Evolutionary conservation across 2,888 invertebrate genomes (phyloP), one percentile per base, ranked within the genome.

Genomic region (Polymixis lichenea): DNA sequence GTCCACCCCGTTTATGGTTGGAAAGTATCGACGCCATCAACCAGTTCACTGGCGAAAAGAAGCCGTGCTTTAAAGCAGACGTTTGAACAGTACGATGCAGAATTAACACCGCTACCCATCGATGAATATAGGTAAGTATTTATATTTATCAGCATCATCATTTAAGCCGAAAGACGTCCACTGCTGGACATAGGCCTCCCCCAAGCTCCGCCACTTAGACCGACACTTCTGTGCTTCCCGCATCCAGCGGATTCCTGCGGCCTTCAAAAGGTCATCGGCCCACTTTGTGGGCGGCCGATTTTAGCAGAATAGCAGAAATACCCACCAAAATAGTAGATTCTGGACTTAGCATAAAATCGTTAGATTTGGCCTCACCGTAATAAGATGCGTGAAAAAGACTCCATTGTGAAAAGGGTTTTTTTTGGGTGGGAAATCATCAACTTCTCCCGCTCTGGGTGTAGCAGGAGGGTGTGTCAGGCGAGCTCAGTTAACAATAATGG

Each of bases 1-100:
- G 82, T 94, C 0, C 95, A 96, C 58, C 95, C 95, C 0, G 93
- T 96, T 0, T 95, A 93, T 75, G 94, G 95, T 0, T 91, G 86
- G 58, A 84, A 77, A 0, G 60, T 94, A 9, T 72, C 72, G 0
- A 77, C 88, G 0, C 92, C 94, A 0, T 87, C 92, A 0, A 53
- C 84, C 2, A 73, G 87, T 0, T 73, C 89, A 0, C 22, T 95
- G 2, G 79, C 83, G 7, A 89, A 90, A 75, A 85, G 95, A 32
- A 86, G 91, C 0, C 86, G 88, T 1, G 56, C 77, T 0, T 78
- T 96, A 11, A 70, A 79, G 15, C 82, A 84, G 9, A 91, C 74
- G 3, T 94, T 96, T 32, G 70, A 91, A 19, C 49, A 75, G 0
- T 96, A 95, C 70, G 90, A 93, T 9, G 92, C 93, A 11, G 89